phyloP scores from a whole-genome alignment of 2,888 invertebrate species.

The Tubulanus polymorphus region DNA sequence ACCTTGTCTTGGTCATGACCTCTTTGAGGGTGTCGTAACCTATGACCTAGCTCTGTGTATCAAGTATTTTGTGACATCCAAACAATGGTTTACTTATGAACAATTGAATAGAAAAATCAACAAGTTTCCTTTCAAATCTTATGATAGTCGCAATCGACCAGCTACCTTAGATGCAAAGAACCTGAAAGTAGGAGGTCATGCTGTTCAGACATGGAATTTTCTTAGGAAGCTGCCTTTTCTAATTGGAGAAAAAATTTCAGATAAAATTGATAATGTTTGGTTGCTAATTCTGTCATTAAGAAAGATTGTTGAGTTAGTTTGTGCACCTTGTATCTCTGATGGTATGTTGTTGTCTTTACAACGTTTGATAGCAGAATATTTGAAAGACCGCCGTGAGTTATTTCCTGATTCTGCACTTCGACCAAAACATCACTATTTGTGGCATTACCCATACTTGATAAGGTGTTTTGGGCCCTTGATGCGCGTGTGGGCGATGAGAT shows the following conservation, averaged over 20 bases:
- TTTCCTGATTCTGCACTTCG: background rate
- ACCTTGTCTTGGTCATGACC: background rate
- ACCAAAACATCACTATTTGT: background rate
- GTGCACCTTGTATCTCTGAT: background rate
- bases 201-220: conserved; percentile 18
- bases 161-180: background rate
- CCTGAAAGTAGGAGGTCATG: conserved; percentile 14
- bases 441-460: background rate
- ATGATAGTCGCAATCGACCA: conserved; percentile 13
- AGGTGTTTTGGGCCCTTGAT: background rate
- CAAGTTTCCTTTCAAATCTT: background rate
- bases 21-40: background rate
- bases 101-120: conserved; percentile 9
- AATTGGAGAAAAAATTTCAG: background rate
- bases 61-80: background rate
- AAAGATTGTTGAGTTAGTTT: conserved; percentile 14
- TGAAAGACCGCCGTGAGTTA: background rate
- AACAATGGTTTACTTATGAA: background rate
- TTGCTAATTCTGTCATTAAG: conserved; percentile 13
- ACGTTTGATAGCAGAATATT: background rate
- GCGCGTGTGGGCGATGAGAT: background rate
- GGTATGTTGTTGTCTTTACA: background rate
- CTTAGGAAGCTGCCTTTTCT: background rate
- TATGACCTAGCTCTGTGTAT: background rate
- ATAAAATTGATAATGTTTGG: conserved; percentile 10